A percentile compares a stretch with the other conserved stretches of the same genome.
These are phyloP conservation scores for Alces alces DNA, from an alignment of 2,113 vertebrate species.

Conservation along the genomic window DNA sequence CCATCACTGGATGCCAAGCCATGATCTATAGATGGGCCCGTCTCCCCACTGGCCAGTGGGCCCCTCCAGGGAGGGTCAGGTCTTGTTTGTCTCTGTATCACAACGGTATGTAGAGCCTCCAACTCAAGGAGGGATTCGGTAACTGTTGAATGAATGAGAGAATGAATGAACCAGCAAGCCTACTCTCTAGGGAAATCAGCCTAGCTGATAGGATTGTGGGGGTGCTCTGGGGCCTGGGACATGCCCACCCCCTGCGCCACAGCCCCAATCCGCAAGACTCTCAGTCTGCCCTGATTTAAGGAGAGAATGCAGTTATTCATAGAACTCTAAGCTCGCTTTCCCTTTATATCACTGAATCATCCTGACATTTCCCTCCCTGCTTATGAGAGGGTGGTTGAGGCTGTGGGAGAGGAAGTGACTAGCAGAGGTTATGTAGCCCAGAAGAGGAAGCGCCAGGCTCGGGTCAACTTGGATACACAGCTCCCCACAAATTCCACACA, in stretches of 20 bases:
- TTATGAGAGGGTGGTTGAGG: neutral
- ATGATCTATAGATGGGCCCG: fast-evolving
- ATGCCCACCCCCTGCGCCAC: fast-evolving
- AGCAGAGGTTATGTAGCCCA: neutral
- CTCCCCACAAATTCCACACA: no score
- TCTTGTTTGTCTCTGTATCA: neutral
- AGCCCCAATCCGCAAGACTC: neutral
- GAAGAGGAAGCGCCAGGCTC: neutral
- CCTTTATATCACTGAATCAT: neutral
- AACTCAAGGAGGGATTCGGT: neutral
- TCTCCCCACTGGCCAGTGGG: neutral
- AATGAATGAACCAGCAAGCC: neutral
- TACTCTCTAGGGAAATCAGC: neutral
- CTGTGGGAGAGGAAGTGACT: neutral
- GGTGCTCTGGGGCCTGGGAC: neutral
- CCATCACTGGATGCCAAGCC: neutral
- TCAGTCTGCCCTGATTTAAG: neutral
- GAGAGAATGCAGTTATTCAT: neutral
- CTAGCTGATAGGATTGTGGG: neutral
- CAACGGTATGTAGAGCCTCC: neutral
- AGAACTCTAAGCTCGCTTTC: neutral
- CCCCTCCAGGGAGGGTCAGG: neutral
- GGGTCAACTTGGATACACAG: neutral
- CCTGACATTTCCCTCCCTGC: neutral
- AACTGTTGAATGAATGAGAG: neutral